A percentile compares a stretch with the other conserved stretches of the same genome.
Conservation (phyloP, 2,888 invertebrate species). For the Diogma glabrata region DNA sequence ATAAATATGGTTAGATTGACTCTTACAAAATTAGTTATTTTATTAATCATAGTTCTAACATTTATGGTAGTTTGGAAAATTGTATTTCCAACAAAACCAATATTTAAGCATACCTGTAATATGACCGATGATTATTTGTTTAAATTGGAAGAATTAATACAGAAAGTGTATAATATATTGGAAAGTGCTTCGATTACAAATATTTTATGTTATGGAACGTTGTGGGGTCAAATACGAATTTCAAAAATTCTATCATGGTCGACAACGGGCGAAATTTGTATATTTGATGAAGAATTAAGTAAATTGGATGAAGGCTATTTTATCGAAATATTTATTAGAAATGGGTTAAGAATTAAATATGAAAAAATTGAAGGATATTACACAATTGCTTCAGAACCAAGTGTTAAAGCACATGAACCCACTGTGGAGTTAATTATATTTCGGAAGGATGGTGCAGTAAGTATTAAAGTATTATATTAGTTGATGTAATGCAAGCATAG, state of each 20-base stretch:
- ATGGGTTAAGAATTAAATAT: conserved; percentile 7
- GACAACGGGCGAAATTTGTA: conserved; percentile 12
- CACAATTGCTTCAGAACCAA: not conserved
- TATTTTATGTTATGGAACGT: conserved; percentile 12
- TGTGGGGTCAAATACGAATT: conserved; percentile 14
- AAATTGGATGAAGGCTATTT: conserved; percentile 9
- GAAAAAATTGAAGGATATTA: conserved; percentile 6
- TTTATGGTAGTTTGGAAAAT: conserved; percentile 3
- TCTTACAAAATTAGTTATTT: not conserved
- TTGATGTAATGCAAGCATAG: no score
- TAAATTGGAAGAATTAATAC: conserved; percentile 9
- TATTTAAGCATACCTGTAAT: conserved; percentile 9
- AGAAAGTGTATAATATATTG: conserved; percentile 3
- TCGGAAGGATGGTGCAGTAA: conserved; percentile 7
- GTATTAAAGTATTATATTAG: no score
- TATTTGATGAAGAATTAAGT: conserved; percentile 10
- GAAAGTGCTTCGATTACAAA: conserved; percentile 4
- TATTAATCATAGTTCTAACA: conserved; percentile 1
- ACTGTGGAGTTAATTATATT: conserved; percentile 12
- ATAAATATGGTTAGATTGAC: no score
- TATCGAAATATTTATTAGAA: conserved; percentile 6
- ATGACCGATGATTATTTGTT: conserved; percentile 10
- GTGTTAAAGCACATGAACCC: conserved; percentile 4
- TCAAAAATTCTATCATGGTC: conserved; percentile 12
- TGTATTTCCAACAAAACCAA: not conserved